phyloP scores from a whole-genome alignment of 2,797 vertebrate species.

The Phoebastria nigripes region DNA sequence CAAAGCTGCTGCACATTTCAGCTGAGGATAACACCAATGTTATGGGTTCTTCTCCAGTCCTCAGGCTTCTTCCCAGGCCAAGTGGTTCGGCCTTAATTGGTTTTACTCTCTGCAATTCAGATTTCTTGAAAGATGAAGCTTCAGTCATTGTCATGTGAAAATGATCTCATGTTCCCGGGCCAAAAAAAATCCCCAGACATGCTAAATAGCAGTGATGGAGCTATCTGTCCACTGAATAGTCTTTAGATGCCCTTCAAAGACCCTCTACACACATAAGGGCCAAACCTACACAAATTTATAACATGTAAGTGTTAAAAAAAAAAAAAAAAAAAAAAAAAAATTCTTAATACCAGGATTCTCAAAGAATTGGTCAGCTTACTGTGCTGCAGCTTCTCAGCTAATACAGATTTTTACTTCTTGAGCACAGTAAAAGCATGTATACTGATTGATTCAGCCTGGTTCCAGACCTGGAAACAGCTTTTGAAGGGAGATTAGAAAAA shows the following conservation, averaged over 20 bases:
- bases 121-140: background rate
- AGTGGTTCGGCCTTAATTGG: background rate
- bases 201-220: background rate
- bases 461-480: background rate
- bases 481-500: background rate
- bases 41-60: background rate
- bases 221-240: background rate
- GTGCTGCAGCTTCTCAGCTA: background rate
- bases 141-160: background rate
- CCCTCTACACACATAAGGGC: background rate
- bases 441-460: background rate
- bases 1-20: background rate
- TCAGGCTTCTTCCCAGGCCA: background rate
- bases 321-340: background rate
- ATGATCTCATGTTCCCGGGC: background rate
- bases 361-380: background rate
- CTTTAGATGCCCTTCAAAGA: background rate
- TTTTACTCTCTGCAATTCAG: background rate
- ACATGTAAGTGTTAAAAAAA: background rate
- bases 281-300: background rate
- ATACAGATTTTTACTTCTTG: background rate
- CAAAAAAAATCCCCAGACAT: background rate
- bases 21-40: background rate
- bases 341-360: background rate
- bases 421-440: background rate